These are phyloP conservation scores for Caenorhabditis plicata DNA, from an alignment of 2,888 invertebrate genomes.

Conservation along the genomic window DNA sequence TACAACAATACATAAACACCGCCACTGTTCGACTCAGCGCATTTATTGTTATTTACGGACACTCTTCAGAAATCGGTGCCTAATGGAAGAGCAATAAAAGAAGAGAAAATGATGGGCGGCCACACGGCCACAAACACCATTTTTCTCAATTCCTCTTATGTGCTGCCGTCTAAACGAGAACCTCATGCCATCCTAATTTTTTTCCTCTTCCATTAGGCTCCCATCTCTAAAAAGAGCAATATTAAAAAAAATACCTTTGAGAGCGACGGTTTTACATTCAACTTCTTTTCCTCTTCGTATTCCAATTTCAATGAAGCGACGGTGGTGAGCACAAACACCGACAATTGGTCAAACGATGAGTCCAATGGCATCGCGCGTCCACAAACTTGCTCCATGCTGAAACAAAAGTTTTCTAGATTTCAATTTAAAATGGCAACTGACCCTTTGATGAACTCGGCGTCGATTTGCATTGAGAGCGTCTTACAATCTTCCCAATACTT, in stretches of 20 bases:
- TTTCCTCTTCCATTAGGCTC: no score
- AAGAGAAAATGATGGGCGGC: constrained; percentile 23
- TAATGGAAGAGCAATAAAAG: constrained; percentile 8
- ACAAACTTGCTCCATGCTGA: constrained; percentile 15
- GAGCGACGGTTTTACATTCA: constrained; percentile 5
- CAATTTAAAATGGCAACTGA: not conserved
- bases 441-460: constrained; percentile 18
- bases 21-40: no score
- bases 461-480: constrained; percentile 5
- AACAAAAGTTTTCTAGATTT: not conserved
- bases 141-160: no score
- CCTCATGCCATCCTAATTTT: no score
- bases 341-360: constrained; percentile 8
- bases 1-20: no score
- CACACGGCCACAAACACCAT: no score
- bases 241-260: constrained; percentile 25
- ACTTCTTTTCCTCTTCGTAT: constrained; percentile 18
- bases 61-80: no score
- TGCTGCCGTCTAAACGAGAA: no score
- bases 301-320: constrained; percentile 16
- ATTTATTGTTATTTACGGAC: no score
- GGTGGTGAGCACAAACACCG: constrained; percentile 19
- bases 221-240: no score
- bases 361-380: constrained; percentile 18
- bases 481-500: constrained; percentile 29